phyloP scores from a whole-genome alignment of 2,113 vertebrate species.

The Coregonus clupeaformis region DNA sequence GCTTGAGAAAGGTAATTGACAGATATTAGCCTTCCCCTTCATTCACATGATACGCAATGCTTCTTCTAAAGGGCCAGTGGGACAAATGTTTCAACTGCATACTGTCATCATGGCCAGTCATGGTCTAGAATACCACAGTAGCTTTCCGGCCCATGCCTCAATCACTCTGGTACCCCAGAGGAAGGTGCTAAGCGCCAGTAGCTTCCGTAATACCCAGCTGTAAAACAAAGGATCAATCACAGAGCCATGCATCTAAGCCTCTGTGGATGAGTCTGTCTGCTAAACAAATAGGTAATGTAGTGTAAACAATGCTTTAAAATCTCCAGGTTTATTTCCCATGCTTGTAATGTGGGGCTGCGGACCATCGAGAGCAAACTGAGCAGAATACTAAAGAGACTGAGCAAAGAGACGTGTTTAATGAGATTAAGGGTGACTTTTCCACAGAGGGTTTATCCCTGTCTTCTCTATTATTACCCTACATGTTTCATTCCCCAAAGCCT shows the following conservation, averaged over 20 bases:
- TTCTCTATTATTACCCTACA: conserved; percentile 21
- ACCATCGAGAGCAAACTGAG: conserved; percentile 1
- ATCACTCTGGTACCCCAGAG: conserved; percentile 19
- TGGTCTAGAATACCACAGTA: conserved; percentile 32
- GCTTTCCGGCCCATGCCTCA: conserved; percentile 13
- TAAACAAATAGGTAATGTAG: conserved; percentile 47
- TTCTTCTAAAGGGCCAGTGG: conserved; percentile 40
- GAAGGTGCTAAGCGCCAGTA: conserved; percentile 16
- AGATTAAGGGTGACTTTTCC: conserved; percentile 22
- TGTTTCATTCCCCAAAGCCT: conserved; percentile 6
- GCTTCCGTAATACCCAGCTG: conserved; percentile 7
- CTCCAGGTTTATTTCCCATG: conserved; percentile 6
- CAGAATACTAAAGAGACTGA: conserved; percentile 17
- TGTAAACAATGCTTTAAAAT: conserved; percentile 43
- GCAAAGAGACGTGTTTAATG: conserved; percentile 18
- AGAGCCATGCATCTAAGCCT: conserved; percentile 31
- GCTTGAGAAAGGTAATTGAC: too few species aligned
- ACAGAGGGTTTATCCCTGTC: neutral
- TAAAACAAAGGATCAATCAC: conserved; percentile 19
- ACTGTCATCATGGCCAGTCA: conserved; percentile 40
- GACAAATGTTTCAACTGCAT: conserved; percentile 34
- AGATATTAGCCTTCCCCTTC: conserved; percentile 4
- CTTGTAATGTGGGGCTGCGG: conserved; percentile 14
- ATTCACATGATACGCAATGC: conserved; percentile 33
- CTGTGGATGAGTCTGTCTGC: conserved; percentile 30